Evolutionary conservation across 2,797 vertebrate genomes (phyloP).

Genomic region (Syndactyla subalaris): DNA sequence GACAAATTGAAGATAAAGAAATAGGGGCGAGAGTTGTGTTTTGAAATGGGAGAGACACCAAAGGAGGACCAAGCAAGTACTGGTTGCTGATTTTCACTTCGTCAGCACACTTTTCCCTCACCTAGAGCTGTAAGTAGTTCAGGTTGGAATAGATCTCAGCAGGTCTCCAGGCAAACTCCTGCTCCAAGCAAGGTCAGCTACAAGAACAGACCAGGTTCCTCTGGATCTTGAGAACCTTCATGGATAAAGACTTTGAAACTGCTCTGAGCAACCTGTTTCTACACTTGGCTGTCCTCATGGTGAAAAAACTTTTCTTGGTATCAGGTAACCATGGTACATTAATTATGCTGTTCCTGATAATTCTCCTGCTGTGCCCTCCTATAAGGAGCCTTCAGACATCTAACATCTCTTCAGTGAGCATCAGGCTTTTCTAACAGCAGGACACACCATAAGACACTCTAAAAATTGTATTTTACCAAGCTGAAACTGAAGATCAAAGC

Average conservation of each 20-base stretch:
- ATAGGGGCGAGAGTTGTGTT: background rate
- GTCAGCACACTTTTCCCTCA: background rate
- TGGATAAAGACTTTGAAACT: background rate
- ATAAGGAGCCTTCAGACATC: background rate
- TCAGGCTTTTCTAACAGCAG: background rate
- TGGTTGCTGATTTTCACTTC: background rate
- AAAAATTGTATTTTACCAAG: background rate
- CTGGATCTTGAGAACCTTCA: background rate
- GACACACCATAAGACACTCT: background rate
- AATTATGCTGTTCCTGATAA: background rate
- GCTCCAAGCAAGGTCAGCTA: background rate
- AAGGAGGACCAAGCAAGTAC: background rate
- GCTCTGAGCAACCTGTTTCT: background rate
- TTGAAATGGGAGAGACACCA: background rate
- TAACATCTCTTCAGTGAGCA: background rate
- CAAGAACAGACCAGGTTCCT: background rate
- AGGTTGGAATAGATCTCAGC: background rate
- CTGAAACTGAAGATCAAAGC: background rate
- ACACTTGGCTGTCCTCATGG: background rate
- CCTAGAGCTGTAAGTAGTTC: rapidly evolving
- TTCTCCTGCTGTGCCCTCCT: background rate
- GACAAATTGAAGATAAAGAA: background rate
- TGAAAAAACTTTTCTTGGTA: background rate
- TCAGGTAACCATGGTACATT: background rate
- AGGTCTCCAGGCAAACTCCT: background rate